Percentiles rank a stretch among this genome's conserved stretches.
phyloP scores from a whole-genome alignment of 2,797 vertebrate genomes.

The Sphenopsis melanotis region DNA sequence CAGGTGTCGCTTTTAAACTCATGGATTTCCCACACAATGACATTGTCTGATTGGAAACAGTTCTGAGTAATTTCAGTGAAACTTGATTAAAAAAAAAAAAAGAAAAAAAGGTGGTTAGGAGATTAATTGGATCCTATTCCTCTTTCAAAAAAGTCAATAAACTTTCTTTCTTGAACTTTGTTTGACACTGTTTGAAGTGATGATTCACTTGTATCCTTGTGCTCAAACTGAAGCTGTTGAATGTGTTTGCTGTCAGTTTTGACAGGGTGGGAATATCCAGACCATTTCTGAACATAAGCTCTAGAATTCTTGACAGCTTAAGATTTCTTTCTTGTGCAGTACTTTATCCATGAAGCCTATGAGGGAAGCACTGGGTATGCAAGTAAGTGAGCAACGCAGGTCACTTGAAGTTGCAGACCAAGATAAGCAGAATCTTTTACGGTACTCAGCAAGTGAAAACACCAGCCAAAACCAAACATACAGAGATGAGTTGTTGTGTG shows the following conservation, averaged over 20 bases:
- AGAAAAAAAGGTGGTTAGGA: background rate
- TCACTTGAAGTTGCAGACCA: background rate
- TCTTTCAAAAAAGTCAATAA: background rate
- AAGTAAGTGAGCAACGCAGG: background rate
- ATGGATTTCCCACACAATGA: background rate
- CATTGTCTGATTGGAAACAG: background rate
- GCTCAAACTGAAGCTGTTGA: background rate
- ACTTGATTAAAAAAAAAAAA: background rate
- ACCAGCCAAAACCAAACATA: background rate
- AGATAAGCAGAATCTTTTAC: background rate
- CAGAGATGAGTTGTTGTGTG: background rate
- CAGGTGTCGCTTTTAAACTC: background rate
- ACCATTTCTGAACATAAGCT: background rate
- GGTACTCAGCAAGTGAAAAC: background rate
- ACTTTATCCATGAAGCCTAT: background rate
- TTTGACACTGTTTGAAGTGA: background rate
- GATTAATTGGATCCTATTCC: background rate
- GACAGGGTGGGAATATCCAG: background rate
- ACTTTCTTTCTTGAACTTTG: background rate
- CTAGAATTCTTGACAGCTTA: background rate
- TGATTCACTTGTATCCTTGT: background rate
- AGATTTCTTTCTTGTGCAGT: background rate
- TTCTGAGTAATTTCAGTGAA: background rate
- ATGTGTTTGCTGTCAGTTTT: background rate
- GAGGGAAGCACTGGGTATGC: background rate